A percentile compares a stretch with the other conserved stretches of the same genome.
Evolutionary conservation across 2,888 invertebrate genomes (phyloP).

Genomic region (Pterostichus niger): DNA sequence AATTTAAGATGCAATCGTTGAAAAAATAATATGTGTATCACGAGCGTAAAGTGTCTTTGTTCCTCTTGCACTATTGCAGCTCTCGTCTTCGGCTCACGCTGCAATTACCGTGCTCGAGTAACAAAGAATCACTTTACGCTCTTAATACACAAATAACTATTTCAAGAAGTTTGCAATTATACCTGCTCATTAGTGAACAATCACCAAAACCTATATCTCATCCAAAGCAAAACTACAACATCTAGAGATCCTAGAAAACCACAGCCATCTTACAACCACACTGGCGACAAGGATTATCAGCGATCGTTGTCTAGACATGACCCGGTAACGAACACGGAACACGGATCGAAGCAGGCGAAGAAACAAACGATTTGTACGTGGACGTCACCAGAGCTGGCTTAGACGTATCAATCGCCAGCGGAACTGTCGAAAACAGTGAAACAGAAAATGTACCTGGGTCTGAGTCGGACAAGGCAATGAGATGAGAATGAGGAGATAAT

Average conservation of each 20-base stretch:
- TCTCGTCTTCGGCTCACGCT: too few species aligned
- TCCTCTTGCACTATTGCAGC: too few species aligned
- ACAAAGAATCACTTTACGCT: too few species aligned
- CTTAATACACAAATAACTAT: too few species aligned
- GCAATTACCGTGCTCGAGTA: too few species aligned
- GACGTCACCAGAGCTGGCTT: constrained; percentile 69
- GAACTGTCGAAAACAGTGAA: constrained; percentile 54
- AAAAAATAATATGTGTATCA: too few species aligned
- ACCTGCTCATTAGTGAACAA: constrained; percentile 18
- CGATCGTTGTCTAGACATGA: constrained; percentile 71
- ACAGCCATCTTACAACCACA: background rate
- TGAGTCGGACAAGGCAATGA: constrained; percentile 2
- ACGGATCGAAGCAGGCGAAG: constrained; percentile 60
- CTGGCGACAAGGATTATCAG: constrained; percentile 68
- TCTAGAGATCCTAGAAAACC: background rate
- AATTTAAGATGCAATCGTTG: too few species aligned
- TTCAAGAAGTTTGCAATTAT: too few species aligned
- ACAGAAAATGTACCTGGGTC: constrained; percentile 16
- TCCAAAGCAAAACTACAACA: constrained; percentile 15
- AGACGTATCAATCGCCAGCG: constrained; percentile 71
- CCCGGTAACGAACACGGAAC: constrained; percentile 56
- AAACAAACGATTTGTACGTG: constrained; percentile 72
- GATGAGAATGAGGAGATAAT: background rate
- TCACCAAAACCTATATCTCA: background rate
- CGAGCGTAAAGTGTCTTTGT: too few species aligned